Base-by-base conservation (phyloP, 2,888 invertebrate genomes). In the Eristalis pertinax region DNA sequence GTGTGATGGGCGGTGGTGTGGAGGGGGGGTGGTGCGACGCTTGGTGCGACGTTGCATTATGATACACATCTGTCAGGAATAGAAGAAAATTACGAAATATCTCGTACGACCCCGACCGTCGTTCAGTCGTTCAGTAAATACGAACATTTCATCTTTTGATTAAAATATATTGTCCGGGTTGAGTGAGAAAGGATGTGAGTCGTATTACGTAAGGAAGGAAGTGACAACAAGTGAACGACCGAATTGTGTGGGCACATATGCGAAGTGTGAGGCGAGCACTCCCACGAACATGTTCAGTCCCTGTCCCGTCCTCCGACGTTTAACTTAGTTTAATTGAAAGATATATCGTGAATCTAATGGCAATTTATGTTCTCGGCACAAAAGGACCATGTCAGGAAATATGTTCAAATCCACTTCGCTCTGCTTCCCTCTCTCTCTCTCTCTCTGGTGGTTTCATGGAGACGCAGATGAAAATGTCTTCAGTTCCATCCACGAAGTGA, bases 151-250 rank as follows among this genome's bases (percentile, higher is more conserved):
- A 78, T 78, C 86, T 86, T 86, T 83, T 86, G 86, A 86, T 86
- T 86, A 86, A 86, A 86, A 86, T 83, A 83, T 86, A 86, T 86
- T 83, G 83, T 83, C 69, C 58, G 72, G 83, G 78, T 75, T 83
- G 86, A 86, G 86, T 86, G 78, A 69, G 83, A 83, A 86, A 83
- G 83, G 83, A 86, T 83, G 86, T 86, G 78, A 79, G 73, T 70
- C 75, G 60, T 75, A 63, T 67, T 73, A 63, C 62, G 56, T 58
- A 70, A 26, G 60, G 56, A 58, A 19, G 35, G 60, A 64, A 22
- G 19, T 58, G 58, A 38, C 26, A 62, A 26, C 60, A 32, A 22
- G 19, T 35, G 60, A n/a, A 26, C 10, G 62, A 50, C 50, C 50
- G 50, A 50, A 19, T 50, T 19, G 50, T 50, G 50, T 50, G 50